Evolutionary conservation across 1,140 invertebrate species (phyloP), one percentile per base, ranked within the genome.

Genomic region (Drosophila virilis): DNA sequence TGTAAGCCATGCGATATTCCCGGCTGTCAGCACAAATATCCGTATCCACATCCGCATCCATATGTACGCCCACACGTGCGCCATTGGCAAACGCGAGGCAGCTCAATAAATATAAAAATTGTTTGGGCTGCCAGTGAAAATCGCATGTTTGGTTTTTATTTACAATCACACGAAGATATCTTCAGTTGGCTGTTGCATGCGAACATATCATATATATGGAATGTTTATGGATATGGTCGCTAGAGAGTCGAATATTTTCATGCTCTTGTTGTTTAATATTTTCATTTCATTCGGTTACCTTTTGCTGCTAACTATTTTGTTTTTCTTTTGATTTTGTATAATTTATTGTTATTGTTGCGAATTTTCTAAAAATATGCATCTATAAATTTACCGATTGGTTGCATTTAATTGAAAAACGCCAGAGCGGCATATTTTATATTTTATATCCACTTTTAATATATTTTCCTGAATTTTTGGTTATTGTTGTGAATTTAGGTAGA

Each of bases 331-430:
- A 42, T 17, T 40, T 66, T 68, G 46, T 60, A 65, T 55, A 57
- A 71, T 71, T 71, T 71, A 77, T 77, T 55, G 43, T 55, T 71
- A 48, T 64, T 59, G 60, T 32, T 64, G 68, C 48, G 64, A 46
- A 73, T 80, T 68, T 68, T 40, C n/a, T 37, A 60, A 51, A 61
- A 78, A 86, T 69, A 69, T 69, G 37, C 59, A 40, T 33, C 50
- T 33, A 75, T 73, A 78, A 72, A 85, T 69, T 81, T 12, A 10
- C 9, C 6, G 22, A 55, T 22, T 58, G 33, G 62, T 67, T 75
- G 38, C 59, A 58, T 80, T 81, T 80, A 68, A 85, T 84, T 84
- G 68, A 73, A 77, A 77, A 80, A 46, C 46, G 52, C 45, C 77
- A 75, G 22, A 13, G n/a, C 61, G n/a, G 66, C 57, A 52, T 61